phyloP scores from a whole-genome alignment of 2,113 vertebrate species.

The Uropsilus gracilis region DNA sequence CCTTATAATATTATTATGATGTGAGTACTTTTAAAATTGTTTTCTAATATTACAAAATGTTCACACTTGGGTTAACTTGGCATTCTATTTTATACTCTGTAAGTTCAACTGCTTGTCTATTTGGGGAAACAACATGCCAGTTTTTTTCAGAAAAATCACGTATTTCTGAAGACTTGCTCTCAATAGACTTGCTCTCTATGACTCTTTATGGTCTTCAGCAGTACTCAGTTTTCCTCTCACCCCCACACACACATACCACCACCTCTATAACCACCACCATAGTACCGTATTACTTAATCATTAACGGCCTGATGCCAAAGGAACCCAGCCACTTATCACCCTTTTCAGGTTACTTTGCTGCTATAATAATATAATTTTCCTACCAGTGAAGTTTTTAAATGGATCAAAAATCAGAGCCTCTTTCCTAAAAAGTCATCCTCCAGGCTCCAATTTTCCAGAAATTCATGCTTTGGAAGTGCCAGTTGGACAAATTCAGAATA shows the following conservation, averaged over 20 bases:
- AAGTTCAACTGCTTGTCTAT: no score
- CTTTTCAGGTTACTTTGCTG: background rate
- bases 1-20: background rate
- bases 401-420: constrained; percentile 37
- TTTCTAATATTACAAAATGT: constrained; percentile 11
- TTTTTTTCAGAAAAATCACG: no score
- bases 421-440: constrained; percentile 60
- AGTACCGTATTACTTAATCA: background rate
- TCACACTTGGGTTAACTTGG: background rate
- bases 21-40: background rate
- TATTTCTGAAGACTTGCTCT: no score
- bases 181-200: background rate
- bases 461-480: constrained; percentile 53
- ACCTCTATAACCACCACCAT: no score
- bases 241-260: no score
- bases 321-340: background rate
- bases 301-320: background rate
- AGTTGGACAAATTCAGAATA: constrained; percentile 34
- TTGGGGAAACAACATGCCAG: no score
- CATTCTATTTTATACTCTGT: background rate
- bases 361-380: background rate
- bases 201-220: fast-evolving
- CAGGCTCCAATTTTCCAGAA: constrained; percentile 29
- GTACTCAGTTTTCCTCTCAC: background rate
- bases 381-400: background rate